phyloP scores from a whole-genome alignment of 37 sponge, comb jelly and placozoan genomes.

The Haliclona indistincta region DNA sequence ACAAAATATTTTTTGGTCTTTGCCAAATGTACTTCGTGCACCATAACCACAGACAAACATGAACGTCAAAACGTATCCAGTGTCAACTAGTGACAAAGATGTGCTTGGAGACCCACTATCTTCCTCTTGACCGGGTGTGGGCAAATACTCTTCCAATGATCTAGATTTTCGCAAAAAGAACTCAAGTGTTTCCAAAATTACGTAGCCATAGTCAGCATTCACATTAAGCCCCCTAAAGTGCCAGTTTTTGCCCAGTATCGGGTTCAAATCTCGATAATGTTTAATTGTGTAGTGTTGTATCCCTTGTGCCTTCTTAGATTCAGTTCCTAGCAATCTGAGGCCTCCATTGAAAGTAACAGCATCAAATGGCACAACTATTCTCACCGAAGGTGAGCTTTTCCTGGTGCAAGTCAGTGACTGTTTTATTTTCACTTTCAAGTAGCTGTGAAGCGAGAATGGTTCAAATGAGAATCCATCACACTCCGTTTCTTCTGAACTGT shows the following conservation, averaged over 20 bases:
- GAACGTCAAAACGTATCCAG: conserved; percentile 4
- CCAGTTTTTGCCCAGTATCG: not conserved
- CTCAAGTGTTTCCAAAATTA: not conserved
- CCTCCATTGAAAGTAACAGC: conserved; percentile 21
- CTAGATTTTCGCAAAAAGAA: conserved; percentile 1
- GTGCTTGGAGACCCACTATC: too few species aligned
- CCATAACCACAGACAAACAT: conserved; percentile 9
- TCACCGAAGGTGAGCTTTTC: conserved; percentile 2
- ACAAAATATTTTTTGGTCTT: conserved; percentile 15
- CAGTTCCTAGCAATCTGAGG: conserved; percentile 3
- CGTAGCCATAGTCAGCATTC: conserved; percentile 2
- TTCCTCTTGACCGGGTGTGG: too few species aligned
- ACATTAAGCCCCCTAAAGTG: not conserved
- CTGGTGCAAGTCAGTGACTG: conserved; percentile 6
- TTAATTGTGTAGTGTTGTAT: conserved; percentile 6
- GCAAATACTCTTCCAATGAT: not conserved
- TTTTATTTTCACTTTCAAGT: conserved; percentile 13
- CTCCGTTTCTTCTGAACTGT: too few species aligned
- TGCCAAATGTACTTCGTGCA: conserved; percentile 8
- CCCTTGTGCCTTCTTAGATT: not conserved
- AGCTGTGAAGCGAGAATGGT: conserved; percentile 13
- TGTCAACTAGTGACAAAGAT: conserved; percentile 1
- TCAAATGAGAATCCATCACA: not conserved
- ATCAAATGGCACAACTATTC: conserved; percentile 30
- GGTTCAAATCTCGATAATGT: not conserved